Conservation (phyloP, 1,140 invertebrate species). For the Drosophila erecta region DNA sequence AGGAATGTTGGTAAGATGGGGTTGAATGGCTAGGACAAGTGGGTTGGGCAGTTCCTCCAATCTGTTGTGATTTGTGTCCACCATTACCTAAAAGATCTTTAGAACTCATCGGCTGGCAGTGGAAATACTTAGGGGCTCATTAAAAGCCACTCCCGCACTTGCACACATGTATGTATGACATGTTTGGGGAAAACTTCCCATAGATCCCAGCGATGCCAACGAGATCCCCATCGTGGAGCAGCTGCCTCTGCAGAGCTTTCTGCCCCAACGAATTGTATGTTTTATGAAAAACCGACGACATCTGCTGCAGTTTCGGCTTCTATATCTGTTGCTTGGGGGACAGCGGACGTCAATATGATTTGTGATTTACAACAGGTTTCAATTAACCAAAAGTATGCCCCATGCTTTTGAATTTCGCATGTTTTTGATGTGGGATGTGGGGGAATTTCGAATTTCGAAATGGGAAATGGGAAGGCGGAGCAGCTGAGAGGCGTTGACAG, state of each 20-base stretch:
- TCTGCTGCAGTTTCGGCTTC: constrained; percentile 32
- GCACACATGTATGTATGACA: background rate
- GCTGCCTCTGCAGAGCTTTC: constrained; percentile 23
- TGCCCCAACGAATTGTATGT: background rate
- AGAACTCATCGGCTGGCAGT: background rate
- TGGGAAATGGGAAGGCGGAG: background rate
- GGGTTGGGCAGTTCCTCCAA: background rate
- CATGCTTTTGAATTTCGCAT: constrained; percentile 38
- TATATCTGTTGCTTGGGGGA: background rate
- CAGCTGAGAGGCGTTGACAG: constrained; percentile 51
- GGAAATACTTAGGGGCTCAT: background rate
- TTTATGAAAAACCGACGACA: constrained; percentile 48
- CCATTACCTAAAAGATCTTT: background rate
- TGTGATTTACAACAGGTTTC: constrained; percentile 56
- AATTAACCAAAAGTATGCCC: constrained; percentile 43
- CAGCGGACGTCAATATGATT: constrained; percentile 43
- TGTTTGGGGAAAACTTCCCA: constrained; percentile 3
- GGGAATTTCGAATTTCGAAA: background rate
- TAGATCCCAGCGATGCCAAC: too few species aligned
- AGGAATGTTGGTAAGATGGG: background rate
- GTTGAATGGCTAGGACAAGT: constrained; percentile 14
- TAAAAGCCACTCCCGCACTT: background rate
- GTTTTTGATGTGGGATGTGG: background rate
- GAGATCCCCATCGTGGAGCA: background rate
- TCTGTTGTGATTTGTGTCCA: constrained; percentile 5